Evolutionary conservation across 2,888 invertebrate genomes (phyloP).

Genomic region (Habroteleia sp.): DNA sequence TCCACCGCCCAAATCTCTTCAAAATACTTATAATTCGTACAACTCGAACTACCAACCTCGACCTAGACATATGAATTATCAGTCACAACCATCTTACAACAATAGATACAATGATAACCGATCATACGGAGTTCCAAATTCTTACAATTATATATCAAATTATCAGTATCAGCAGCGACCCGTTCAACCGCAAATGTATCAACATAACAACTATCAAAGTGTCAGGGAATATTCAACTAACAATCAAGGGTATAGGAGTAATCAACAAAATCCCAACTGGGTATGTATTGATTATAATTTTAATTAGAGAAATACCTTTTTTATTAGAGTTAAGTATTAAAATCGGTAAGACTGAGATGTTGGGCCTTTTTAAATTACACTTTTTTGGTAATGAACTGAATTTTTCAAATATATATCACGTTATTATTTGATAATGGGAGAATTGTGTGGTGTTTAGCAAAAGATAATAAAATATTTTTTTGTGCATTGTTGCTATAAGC

Average conservation of each 20-base stretch:
- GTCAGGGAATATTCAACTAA: slow-evolving; percentile 23
- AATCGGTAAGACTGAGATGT: no score
- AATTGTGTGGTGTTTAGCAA: no score
- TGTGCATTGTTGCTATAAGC: no score
- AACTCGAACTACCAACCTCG: slow-evolving; percentile 27
- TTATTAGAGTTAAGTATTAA: no score
- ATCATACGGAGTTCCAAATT: slow-evolving; percentile 1
- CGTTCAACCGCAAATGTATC: background rate
- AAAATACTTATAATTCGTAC: slow-evolving; percentile 20
- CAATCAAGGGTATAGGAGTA: slow-evolving; percentile 31
- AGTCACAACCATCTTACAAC: background rate
- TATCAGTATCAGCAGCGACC: slow-evolving; percentile 15
- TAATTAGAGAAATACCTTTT: no score
- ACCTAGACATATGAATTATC: slow-evolving; percentile 8
- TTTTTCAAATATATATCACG: no score
- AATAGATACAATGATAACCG: slow-evolving; percentile 22
- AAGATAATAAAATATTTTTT: no score
- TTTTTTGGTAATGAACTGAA: no score
- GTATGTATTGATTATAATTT: no score
- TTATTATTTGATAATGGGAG: no score
- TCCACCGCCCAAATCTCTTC: slow-evolving; percentile 72
- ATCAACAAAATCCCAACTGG: no score
- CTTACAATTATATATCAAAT: slow-evolving; percentile 6
- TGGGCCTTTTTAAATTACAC: no score
- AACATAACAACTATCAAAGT: slow-evolving; percentile 27